Evolutionary conservation across 2,888 invertebrate genomes (phyloP).

Genomic region (Habroteleia sp.): DNA sequence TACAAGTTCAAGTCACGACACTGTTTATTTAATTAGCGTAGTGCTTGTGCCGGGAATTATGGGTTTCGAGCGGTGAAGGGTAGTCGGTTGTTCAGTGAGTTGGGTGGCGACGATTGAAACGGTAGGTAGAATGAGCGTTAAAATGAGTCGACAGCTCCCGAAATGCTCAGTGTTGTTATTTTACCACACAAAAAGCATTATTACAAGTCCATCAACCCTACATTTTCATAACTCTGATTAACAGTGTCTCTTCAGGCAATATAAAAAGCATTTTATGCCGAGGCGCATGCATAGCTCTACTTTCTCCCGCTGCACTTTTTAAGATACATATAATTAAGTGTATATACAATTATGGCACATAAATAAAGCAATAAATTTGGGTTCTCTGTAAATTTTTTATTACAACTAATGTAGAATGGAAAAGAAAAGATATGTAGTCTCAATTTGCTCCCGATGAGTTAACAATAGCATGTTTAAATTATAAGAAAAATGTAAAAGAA

Average conservation of each 20-base stretch:
- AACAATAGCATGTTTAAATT: no score
- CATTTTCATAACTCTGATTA: conserved; percentile 61
- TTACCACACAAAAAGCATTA: conserved; percentile 71
- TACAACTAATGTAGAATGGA: conserved; percentile 13
- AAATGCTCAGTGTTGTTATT: conserved; percentile 72
- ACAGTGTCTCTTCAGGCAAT: conserved; percentile 38
- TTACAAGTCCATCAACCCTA: conserved; percentile 68
- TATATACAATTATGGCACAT: conserved; percentile 7
- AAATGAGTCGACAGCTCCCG: conserved; percentile 28
- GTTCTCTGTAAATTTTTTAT: conserved; percentile 1
- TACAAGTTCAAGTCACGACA: conserved; percentile 60
- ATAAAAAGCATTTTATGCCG: conserved; percentile 26
- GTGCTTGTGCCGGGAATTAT: conserved; percentile 71
- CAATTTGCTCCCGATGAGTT: no score
- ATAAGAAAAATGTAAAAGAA: no score
- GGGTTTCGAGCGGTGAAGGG: conserved; percentile 67
- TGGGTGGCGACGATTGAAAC: conserved; percentile 63
- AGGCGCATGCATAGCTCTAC: conserved; percentile 26
- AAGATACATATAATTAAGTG: conserved; percentile 25
- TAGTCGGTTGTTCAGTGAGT: conserved; percentile 45
- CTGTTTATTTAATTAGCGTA: conserved; percentile 66
- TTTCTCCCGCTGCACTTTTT: conserved; percentile 18
- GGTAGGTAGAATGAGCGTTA: conserved; percentile 53
- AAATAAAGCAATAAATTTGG: background rate
- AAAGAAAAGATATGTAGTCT: no score